Conservation (phyloP, 1,140 invertebrate genomes). For the Sarcophaga bullata region DNA sequence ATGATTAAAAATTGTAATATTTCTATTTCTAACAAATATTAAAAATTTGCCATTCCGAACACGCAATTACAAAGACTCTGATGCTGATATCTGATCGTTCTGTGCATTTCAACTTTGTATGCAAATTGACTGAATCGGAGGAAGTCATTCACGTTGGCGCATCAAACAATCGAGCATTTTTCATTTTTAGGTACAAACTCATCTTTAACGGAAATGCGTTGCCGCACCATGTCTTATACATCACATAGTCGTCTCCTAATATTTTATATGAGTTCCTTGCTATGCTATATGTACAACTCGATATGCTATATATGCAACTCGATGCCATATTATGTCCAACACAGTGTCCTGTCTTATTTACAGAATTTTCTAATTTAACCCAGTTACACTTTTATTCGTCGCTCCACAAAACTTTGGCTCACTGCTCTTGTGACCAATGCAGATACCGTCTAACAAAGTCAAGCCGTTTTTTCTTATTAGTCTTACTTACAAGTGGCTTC, state of each 20-base stretch:
- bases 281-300: constrained; percentile 64
- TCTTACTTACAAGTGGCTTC: too few species aligned
- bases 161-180: constrained; percentile 98
- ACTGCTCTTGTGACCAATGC: too few species aligned
- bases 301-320: constrained; percentile 85
- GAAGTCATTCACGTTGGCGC: constrained; percentile 97
- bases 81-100: constrained; percentile 94
- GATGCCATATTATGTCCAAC: too few species aligned
- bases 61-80: constrained; percentile 92
- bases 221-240: constrained; percentile 96
- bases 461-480: too few species aligned
- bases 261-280: constrained; percentile 83
- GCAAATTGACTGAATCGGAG: constrained; percentile 96
- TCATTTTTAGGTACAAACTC: constrained; percentile 93
- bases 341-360: too few species aligned
- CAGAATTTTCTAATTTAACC: too few species aligned
- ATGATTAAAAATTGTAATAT: constrained; percentile 76
- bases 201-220: constrained; percentile 90
- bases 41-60: constrained; percentile 97
- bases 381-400: too few species aligned
- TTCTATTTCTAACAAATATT: constrained; percentile 95
- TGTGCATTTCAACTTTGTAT: constrained; percentile 95
- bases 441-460: too few species aligned
- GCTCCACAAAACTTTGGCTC: too few species aligned
- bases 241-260: constrained; percentile 93